These are phyloP conservation scores for Syngnathus acus DNA, from an alignment of 2,797 vertebrate species.

Conservation along the genomic window DNA sequence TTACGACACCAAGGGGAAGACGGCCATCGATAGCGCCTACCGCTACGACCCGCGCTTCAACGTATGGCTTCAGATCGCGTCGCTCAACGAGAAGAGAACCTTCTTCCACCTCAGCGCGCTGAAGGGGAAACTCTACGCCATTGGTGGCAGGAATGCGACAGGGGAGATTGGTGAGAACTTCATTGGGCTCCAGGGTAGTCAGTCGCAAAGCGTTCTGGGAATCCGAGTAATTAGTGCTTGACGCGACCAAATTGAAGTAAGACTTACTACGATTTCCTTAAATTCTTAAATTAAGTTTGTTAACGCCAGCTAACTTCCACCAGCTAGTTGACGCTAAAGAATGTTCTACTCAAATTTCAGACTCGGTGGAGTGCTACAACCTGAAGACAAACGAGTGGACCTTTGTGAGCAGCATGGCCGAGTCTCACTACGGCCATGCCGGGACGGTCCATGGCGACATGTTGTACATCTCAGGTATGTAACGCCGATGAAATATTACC, in stretches of 20 bases:
- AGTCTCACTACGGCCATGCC: constrained; percentile 77
- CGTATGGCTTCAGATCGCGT: constrained; percentile 73
- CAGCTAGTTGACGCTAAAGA: neutral
- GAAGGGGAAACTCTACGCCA: constrained; percentile 70
- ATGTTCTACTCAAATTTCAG: constrained; percentile 32
- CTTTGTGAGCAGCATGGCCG: constrained; percentile 64
- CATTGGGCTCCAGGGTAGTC: neutral
- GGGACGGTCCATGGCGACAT: constrained; percentile 69
- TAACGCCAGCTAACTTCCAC: neutral
- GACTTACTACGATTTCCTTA: too few species aligned
- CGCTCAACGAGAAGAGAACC: constrained; percentile 75
- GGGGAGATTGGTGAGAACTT: constrained; percentile 71
- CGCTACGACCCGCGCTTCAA: constrained; percentile 77
- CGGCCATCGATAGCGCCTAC: constrained; percentile 74
- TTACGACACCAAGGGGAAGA: constrained; percentile 80
- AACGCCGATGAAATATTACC: neutral
- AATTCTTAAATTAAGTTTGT: neutral
- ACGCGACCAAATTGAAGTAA: too few species aligned
- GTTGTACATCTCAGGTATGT: constrained; percentile 81
- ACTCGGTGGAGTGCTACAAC: constrained; percentile 74
- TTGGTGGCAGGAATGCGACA: constrained; percentile 70
- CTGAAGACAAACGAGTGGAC: constrained; percentile 75
- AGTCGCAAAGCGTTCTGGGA: neutral
- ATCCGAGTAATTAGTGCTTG: too few species aligned
- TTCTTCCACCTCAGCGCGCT: constrained; percentile 77